Conservation (phyloP, 2,888 invertebrate species). For the Cheilosia impressa region DNA sequence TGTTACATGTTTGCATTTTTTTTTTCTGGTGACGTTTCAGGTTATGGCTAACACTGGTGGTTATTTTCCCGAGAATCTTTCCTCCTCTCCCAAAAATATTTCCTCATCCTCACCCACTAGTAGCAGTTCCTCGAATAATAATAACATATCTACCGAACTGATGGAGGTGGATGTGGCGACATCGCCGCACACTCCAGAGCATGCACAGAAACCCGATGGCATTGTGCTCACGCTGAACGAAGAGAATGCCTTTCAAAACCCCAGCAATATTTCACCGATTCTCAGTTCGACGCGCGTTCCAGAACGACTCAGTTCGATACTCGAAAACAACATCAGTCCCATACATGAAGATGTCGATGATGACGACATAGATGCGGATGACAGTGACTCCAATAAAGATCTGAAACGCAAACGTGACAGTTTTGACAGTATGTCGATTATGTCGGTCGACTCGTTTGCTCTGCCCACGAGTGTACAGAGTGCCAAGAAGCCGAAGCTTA, state of each 20-base stretch:
- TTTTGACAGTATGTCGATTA: constrained; percentile 81
- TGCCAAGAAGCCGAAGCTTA: constrained; percentile 83
- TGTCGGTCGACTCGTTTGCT: constrained; percentile 82
- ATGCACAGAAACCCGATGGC: constrained; percentile 73
- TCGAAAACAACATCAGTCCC: constrained; percentile 78
- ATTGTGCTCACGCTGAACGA: constrained; percentile 75
- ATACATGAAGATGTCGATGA: constrained; percentile 67
- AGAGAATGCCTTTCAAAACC: constrained; percentile 77
- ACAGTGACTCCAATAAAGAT: constrained; percentile 77
- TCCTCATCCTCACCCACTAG: constrained; percentile 73
- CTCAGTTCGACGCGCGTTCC: constrained; percentile 67
- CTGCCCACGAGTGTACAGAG: constrained; percentile 77
- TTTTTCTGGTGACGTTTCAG: constrained; percentile 78
- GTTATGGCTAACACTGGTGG: constrained; percentile 84
- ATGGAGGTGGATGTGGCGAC: constrained; percentile 77
- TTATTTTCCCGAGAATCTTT: constrained; percentile 81
- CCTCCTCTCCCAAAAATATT: constrained; percentile 73
- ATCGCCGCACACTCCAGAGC: constrained; percentile 69
- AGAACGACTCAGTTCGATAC: constrained; percentile 45
- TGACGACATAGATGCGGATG: constrained; percentile 78
- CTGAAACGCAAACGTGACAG: constrained; percentile 83
- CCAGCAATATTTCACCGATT: constrained; percentile 82
- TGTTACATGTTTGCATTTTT: constrained; percentile 66
- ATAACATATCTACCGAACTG: constrained; percentile 74
- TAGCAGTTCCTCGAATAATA: constrained; percentile 76